These are phyloP conservation scores for Leptodactylus fuscus DNA, from an alignment of 2,113 vertebrate species.

Conservation along the genomic window DNA sequence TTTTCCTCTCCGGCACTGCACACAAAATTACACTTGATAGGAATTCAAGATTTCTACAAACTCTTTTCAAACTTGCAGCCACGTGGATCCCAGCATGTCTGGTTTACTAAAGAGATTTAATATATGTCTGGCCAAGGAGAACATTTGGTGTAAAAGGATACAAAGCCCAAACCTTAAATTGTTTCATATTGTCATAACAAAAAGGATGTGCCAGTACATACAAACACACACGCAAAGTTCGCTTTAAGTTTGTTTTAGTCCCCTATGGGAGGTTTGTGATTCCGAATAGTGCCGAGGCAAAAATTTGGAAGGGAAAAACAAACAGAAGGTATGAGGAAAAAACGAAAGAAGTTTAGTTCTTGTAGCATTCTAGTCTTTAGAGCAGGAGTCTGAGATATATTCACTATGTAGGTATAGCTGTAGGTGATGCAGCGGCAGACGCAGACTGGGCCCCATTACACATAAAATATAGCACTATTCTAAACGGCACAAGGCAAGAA, in stretches of 20 bases:
- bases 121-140: slow-evolving; percentile 55
- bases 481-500: too few relatives aligned
- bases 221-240: slow-evolving; percentile 46
- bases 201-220: slow-evolving; percentile 49
- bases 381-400: background rate
- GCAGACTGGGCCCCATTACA: too few relatives aligned
- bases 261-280: slow-evolving; percentile 22
- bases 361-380: background rate
- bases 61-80: slow-evolving; percentile 54
- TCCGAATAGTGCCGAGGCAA: background rate
- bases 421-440: too few relatives aligned
- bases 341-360: slow-evolving; percentile 5
- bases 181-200: slow-evolving; percentile 57
- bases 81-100: slow-evolving; percentile 59
- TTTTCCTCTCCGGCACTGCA: slow-evolving; percentile 56
- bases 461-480: too few relatives aligned
- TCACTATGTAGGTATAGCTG: background rate
- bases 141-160: slow-evolving; percentile 58
- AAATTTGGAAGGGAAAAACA: slow-evolving; percentile 1
- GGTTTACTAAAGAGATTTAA: slow-evolving; percentile 55
- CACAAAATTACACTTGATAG: slow-evolving; percentile 60
- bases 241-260: slow-evolving; percentile 33
- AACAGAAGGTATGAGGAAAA: background rate
- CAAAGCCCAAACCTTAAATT: slow-evolving; percentile 54
- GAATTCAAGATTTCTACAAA: slow-evolving; percentile 60